Percentiles rank a stretch among this genome's conserved stretches.
Evolutionary conservation across 2,113 vertebrate species (phyloP).

Genomic region (Odontophorus gujanensis): DNA sequence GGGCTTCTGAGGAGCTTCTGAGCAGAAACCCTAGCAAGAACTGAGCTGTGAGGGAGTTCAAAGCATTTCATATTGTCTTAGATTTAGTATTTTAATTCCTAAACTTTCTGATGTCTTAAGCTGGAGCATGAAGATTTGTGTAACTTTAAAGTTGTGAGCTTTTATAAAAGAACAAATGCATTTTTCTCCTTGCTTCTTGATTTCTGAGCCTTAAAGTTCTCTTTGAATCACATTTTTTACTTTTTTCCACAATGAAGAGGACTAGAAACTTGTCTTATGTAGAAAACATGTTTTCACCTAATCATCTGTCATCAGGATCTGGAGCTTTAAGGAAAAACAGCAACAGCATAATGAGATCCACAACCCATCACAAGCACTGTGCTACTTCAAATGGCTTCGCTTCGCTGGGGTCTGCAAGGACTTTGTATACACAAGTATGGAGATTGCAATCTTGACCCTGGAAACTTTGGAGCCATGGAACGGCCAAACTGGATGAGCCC

Average conservation of each 20-base stretch:
- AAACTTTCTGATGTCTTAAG: neutral
- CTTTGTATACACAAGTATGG: neutral
- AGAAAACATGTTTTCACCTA: constrained; percentile 3
- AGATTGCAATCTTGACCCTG: constrained; percentile 3
- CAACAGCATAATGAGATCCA: neutral
- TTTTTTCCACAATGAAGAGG: neutral
- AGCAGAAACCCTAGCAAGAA: neutral
- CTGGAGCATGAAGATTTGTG: neutral
- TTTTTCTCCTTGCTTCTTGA: neutral
- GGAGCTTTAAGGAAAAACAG: constrained; percentile 15
- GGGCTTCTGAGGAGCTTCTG: neutral
- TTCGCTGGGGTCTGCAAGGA: neutral
- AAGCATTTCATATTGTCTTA: neutral
- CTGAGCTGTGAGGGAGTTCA: neutral
- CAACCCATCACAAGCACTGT: neutral
- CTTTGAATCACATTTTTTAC: neutral
- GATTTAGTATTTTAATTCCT: neutral
- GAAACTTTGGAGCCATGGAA: neutral
- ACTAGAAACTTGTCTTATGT: neutral
- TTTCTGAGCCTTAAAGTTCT: neutral
- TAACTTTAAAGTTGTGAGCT: neutral
- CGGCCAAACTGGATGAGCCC: neutral
- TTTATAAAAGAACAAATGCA: neutral
- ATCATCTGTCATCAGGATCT: constrained; percentile 11
- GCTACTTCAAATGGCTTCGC: constrained; percentile 1